Evolutionary conservation across 2,888 invertebrate genomes (phyloP), one percentile per base, ranked within the genome.

Genomic region (Epinotia demarniana): DNA sequence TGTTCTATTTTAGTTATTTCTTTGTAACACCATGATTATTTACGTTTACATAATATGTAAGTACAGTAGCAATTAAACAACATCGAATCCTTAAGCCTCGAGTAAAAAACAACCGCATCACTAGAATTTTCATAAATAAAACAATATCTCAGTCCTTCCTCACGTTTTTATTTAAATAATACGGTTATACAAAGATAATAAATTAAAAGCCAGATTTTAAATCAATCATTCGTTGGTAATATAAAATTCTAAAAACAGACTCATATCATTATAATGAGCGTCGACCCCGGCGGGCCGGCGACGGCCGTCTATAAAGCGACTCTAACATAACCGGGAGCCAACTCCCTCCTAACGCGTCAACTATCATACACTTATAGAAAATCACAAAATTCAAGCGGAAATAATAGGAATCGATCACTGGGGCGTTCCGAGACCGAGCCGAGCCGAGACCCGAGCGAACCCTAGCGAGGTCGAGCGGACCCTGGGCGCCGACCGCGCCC

Each of bases 331-430:
- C 81, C 91, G 92, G 92, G 93, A 90, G 88, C 79, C 81, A 80
- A 73, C 87, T 91, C 92, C 93, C 93, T 91, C 93, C 92, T 91
- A 91, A 91, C 92, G 89, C 87, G 86, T 87, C 87, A 75, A 76
- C 78, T 79, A 80, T 79, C 77, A 70, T 92, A 93, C 93, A 93
- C 92, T 92, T 93, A 93, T 88, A 91, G 90, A 92, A 92, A 92
- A 93, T 93, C 93, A 93, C 93, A 93, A 93, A 93, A 92, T 93
- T 92, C 90, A 94, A 93, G 93, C 93, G 90, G 92, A 93, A 93
- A 92, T 91, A 90, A 92, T 92, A 92, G 92, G 92, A 92, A 92
- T 92, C 88, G 85, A 76, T 73, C 72, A 63, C 73, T 74, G 73
- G 63, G 62, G 69, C 73, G 58, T 69, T 62, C 61, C 73, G 73